phyloP scores from a whole-genome alignment of 2,113 vertebrate genomes.

The Pteropus alecto region DNA sequence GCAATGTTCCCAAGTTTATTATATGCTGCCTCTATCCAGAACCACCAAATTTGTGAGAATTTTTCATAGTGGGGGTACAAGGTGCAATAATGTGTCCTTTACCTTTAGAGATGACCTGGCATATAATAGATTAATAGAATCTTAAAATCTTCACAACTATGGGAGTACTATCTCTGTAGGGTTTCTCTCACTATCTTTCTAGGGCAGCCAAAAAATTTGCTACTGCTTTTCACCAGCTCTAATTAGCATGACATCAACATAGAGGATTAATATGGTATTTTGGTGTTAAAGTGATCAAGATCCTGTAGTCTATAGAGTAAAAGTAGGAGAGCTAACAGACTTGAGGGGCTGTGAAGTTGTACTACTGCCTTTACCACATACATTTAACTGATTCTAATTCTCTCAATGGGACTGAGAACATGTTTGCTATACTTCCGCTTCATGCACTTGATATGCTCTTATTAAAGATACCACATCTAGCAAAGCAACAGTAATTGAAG shows the following conservation, averaged over 20 bases:
- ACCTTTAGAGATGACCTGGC: background rate
- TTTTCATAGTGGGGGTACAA: background rate
- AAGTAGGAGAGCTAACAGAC: background rate
- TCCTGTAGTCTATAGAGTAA: background rate
- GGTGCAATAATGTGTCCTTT: background rate
- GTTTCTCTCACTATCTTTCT: background rate
- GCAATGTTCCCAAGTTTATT: background rate
- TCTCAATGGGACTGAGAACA: background rate
- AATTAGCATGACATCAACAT: background rate
- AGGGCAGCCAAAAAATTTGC: background rate
- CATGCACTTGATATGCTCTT: background rate
- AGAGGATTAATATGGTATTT: background rate
- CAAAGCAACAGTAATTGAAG: background rate
- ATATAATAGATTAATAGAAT: background rate
- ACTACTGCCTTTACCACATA: background rate
- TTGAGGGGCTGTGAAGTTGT: background rate
- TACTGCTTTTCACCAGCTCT: background rate
- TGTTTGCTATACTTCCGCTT: background rate
- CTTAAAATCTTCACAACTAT: background rate
- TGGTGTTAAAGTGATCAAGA: background rate
- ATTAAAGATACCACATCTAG: background rate
- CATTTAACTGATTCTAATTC: background rate
- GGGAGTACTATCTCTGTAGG: background rate
- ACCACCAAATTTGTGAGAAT: background rate
- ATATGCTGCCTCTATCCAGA: background rate